Percentiles rank a stretch among this genome's conserved stretches.
phyloP scores from a whole-genome alignment of 2,797 vertebrate genomes.

The Siniperca obscura region DNA sequence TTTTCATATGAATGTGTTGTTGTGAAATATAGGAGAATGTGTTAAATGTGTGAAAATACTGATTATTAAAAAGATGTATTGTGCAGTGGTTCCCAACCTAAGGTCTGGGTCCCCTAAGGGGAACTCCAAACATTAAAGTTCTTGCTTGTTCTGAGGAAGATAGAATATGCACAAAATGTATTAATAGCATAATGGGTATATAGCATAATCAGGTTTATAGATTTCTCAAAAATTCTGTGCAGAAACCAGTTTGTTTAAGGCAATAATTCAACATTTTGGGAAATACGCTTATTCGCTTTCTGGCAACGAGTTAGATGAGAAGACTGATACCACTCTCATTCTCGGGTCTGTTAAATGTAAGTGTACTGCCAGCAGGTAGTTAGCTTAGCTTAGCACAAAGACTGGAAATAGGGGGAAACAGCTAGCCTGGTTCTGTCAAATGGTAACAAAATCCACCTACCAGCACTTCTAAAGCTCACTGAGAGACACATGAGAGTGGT shows the following conservation, averaged over 20 bases:
- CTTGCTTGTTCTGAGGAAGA: not conserved
- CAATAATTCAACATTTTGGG: too few species aligned
- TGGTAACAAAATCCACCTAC: too few species aligned
- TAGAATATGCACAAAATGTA: not conserved
- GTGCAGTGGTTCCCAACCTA: not conserved
- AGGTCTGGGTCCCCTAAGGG: too few species aligned
- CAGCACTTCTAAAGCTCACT: too few species aligned
- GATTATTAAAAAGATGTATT: not conserved
- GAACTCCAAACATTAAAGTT: not conserved
- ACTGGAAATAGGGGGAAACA: not conserved
- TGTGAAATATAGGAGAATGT: slow-evolving; percentile 1
- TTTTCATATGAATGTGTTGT: not conserved
- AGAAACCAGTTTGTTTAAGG: not conserved
- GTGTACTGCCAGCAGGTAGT: not conserved
- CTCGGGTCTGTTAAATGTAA: not conserved
- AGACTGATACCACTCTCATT: not conserved
- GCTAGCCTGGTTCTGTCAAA: not conserved
- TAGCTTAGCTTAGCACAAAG: not conserved
- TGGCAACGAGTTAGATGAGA: not conserved
- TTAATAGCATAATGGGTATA: not conserved
- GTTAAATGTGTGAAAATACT: slow-evolving; percentile 1
- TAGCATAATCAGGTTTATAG: not conserved
- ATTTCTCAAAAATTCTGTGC: not conserved
- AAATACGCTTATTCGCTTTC: not conserved
- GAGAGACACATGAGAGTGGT: not conserved